Conservation (phyloP, 2,888 invertebrate genomes). For the Pheosia gnoma region DNA sequence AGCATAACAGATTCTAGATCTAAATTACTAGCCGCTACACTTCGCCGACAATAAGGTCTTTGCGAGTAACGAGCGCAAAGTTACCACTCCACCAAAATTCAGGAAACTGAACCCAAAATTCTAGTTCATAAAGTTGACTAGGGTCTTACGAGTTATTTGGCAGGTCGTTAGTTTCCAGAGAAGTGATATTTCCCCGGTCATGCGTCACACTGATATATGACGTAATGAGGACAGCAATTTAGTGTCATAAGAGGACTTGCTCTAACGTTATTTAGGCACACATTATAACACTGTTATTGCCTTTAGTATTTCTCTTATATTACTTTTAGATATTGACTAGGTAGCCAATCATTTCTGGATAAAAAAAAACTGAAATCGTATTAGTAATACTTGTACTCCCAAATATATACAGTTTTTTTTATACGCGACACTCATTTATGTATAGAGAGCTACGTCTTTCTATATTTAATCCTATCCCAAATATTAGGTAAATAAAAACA, state of each 20-base stretch:
- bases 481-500: not conserved
- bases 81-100: not conserved
- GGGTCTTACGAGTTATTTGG: not conserved
- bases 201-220: constrained; percentile 7
- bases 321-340: not conserved
- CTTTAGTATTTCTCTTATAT: not conserved
- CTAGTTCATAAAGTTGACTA: not conserved
- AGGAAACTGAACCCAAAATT: not conserved
- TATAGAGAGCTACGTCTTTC: not conserved
- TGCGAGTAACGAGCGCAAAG: not conserved
- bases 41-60: constrained; percentile 6
- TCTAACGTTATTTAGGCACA: constrained; percentile 1
- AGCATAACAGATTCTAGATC: constrained; percentile 7
- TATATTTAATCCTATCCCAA: not conserved
- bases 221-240: constrained; percentile 9
- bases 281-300: not conserved
- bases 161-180: constrained; percentile 5
- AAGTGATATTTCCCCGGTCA: constrained; percentile 6
- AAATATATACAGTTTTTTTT: too few species aligned
- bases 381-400: too few species aligned
- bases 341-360: not conserved
- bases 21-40: constrained; percentile 6
- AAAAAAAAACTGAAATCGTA: too few species aligned
- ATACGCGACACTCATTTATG: not conserved
- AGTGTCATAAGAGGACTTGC: constrained; percentile 4